Evolutionary conservation across 1,140 invertebrate species (phyloP).

Genomic region (Aphis craccivora): DNA sequence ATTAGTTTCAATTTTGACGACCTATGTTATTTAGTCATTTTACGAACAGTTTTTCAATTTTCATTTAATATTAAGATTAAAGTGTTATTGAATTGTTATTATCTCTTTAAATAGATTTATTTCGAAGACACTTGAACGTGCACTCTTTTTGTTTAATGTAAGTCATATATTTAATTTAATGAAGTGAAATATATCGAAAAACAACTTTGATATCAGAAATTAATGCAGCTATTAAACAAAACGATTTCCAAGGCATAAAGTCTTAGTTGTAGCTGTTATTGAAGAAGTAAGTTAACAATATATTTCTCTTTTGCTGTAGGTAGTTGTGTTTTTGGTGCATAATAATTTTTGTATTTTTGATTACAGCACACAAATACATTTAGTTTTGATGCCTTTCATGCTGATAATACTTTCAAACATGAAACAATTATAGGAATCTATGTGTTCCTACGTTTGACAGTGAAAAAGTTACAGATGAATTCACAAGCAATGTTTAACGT

Average conservation of each 20-base stretch:
- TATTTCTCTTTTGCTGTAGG: background rate
- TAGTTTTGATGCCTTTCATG: slow-evolving; percentile 67
- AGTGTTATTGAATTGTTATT: background rate
- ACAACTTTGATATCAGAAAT: slow-evolving; percentile 7
- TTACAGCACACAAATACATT: slow-evolving; percentile 66
- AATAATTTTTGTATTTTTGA: slow-evolving; percentile 34
- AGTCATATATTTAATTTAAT: background rate
- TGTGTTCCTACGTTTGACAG: slow-evolving; percentile 67
- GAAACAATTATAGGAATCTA: slow-evolving; percentile 68
- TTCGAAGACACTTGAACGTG: background rate
- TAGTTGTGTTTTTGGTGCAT: background rate
- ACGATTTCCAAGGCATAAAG: slow-evolving; percentile 24
- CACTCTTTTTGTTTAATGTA: background rate
- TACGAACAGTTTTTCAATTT: background rate
- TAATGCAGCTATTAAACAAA: slow-evolving; percentile 37
- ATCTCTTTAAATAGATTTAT: background rate
- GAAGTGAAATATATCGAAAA: background rate
- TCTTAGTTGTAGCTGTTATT: background rate
- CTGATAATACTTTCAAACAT: slow-evolving; percentile 65
- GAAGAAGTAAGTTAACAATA: slow-evolving; percentile 22
- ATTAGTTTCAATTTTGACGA: too few relatives aligned
- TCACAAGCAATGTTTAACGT: slow-evolving; percentile 66
- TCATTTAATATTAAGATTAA: too few relatives aligned
- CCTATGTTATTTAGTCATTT: background rate
- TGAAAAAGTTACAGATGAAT: slow-evolving; percentile 63